Evolutionary conservation across 2,113 vertebrate species (phyloP), one percentile per base, ranked within the genome.

Genomic region (Amphiprion ocellaris): DNA sequence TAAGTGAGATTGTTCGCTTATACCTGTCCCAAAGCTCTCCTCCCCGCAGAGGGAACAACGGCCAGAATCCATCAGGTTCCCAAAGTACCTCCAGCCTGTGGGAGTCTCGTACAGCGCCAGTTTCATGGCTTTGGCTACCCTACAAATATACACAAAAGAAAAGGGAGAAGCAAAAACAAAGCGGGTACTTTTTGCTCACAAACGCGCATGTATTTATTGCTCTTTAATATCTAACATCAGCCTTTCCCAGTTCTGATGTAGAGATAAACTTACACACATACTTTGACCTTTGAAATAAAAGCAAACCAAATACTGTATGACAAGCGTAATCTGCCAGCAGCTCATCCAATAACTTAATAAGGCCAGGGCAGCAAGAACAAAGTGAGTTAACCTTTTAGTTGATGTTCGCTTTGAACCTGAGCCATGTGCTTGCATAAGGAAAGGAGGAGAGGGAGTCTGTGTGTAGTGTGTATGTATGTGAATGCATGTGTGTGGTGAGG

Each of bases 11-110:
- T 52, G 33, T 15, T 26, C 28, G 5, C 26, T 53, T 92, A 87
- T 95, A 99, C 98, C 97, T 92, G 97, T 97, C 87, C 98, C 97
- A 89, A 99, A 99, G 92, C 98, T 99, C 91, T 99, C 98, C 87
- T 99, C 98, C 79, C 98, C 98, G 88, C 98, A 99, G 77, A 99
- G 95, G 0, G 97, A 98, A 81, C 98, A 99, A 78, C 97, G 96
- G 14, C 97, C 97, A 3, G 97, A 98, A 87, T 99, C 98, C 98
- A 99, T 99, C 72, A 99, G 94, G 93, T 96, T 99, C 64, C 97
- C 97, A 87, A 99, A 99, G 90, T 97, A 99, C 83, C 97, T 97
- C 97, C 97, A 99, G 79, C 98, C 98, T 50, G 96, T 92, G 59
- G 98, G 98, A 56, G 97, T 99, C 94, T 99, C 98, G 77, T 99